Evolutionary conservation across 1,140 invertebrate genomes (phyloP), one percentile per base, ranked within the genome.

Genomic region (Trichomalopsis sarcophagae): DNA sequence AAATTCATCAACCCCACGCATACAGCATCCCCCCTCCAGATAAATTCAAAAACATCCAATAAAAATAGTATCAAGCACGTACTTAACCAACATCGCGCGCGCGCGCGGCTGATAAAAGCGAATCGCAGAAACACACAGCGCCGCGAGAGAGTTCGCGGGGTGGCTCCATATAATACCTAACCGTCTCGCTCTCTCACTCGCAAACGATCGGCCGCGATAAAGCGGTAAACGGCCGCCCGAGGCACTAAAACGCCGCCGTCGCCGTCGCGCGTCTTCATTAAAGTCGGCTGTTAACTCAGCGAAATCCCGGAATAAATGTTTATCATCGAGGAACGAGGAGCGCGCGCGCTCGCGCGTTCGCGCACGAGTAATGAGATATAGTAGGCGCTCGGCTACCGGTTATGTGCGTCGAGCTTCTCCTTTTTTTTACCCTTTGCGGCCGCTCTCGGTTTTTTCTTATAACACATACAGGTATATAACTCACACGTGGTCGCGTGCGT

Each of bases 221-320:
- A 78, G 30, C n/a, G 82, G 4, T 55, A 76, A 36, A 40, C n/a
- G 50, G 11, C 27, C 75, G 36, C 75, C 50, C 27, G 27, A 9
- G 76, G 40, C 68, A 78, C 66, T 84, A 84, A 80, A 84, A 73
- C 7, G 6, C 10, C 47, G 21, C 21, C 10, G 2, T 1, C 27
- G 6, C 3, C 6, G 3, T 10, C 10, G 21, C 6, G 55, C 74
- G 73, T 81, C 79, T 85, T 85, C 79, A 73, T 85, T 85, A 81
- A 81, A 85, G 17, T 21, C 33, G 73, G 71, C 69, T 75, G 79
- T 75, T 81, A 81, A 77, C 76, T 81, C 77, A 75, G 77, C 47
- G 50, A 75, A 74, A 84, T 80, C 77, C 77, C n/a, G 27, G 77
- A 75, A 84, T 74, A 75, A 84, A 84, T 84, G 77, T 84, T 84